Evolutionary conservation across 2,113 vertebrate genomes (phyloP).

Genomic region (Alaudala cheleensis): DNA sequence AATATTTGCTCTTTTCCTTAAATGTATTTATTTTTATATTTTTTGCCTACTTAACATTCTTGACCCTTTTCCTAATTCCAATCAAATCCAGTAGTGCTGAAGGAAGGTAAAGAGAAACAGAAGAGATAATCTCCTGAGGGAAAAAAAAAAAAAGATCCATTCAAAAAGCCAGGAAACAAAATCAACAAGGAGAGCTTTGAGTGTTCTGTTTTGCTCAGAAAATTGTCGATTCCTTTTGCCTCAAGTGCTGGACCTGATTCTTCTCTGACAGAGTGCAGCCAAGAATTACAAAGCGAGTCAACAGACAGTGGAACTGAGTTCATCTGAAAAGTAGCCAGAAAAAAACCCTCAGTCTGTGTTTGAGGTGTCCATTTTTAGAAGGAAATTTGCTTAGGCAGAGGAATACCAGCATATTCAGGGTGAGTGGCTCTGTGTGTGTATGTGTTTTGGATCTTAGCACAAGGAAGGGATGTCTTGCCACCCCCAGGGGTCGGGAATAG

Average conservation of each 20-base stretch:
- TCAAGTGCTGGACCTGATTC: slow-evolving; percentile 33
- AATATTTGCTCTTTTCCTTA: background rate
- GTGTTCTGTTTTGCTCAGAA: background rate
- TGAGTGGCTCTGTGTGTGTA: slow-evolving; percentile 27
- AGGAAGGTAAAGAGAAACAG: background rate
- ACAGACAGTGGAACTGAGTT: slow-evolving; percentile 48
- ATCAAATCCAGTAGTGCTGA: background rate
- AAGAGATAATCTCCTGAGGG: background rate
- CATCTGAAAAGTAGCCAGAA: slow-evolving; percentile 37
- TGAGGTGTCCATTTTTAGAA: slow-evolving; percentile 35
- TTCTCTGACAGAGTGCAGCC: slow-evolving; percentile 50
- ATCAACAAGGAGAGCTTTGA: slow-evolving; percentile 29
- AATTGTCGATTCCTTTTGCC: background rate
- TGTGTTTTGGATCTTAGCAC: slow-evolving; percentile 49
- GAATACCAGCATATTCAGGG: slow-evolving; percentile 33
- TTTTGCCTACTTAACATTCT: background rate
- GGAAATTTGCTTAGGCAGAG: slow-evolving; percentile 47
- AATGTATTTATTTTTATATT: background rate
- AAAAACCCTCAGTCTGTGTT: background rate
- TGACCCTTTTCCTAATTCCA: background rate
- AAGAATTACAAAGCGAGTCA: slow-evolving; percentile 54
- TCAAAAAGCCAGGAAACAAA: slow-evolving; percentile 13
- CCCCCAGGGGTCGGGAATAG: slow-evolving; percentile 67
- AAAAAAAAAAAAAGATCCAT: background rate
- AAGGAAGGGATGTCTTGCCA: slow-evolving; percentile 56